Conservation (phyloP, 2,113 vertebrate species). For the Regulus satrapa region DNA sequence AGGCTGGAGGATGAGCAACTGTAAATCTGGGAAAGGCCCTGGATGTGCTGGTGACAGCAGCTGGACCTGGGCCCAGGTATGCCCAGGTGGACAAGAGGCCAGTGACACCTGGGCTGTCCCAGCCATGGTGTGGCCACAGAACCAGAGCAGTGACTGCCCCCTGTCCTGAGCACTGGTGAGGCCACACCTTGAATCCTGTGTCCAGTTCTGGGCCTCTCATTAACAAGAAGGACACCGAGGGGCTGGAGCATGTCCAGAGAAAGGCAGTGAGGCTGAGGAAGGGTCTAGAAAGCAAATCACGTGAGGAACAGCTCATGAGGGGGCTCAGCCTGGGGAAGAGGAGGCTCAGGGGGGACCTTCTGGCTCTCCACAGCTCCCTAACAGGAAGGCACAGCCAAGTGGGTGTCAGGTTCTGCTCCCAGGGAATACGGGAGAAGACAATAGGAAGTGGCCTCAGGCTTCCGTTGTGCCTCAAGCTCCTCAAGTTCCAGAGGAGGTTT, state of each 20-base stretch:
- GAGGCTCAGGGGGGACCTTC: neutral
- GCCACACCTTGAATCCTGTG: neutral
- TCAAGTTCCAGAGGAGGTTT: too few relatives aligned
- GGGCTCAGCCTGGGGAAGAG: neutral
- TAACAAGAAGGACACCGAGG: neutral
- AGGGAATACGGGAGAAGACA: neutral
- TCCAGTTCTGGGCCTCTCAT: neutral
- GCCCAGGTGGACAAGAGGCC: neutral
- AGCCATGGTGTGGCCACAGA: neutral
- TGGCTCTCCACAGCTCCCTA: neutral
- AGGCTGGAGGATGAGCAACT: neutral
- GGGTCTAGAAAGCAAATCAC: neutral
- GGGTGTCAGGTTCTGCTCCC: neutral
- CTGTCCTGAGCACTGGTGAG: neutral
- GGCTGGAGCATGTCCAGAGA: neutral
- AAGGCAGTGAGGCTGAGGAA: neutral
- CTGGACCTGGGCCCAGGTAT: neutral
- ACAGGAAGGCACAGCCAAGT: neutral
- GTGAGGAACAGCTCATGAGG: neutral
- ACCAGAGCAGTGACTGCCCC: neutral
- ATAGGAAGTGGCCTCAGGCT: neutral
- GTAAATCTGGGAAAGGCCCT: neutral
- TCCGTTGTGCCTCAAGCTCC: too few relatives aligned
- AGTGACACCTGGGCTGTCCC: neutral
- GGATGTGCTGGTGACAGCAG: neutral